These are phyloP conservation scores for Phthorimaea operculella DNA, from an alignment of 1,140 invertebrate genomes.

Conservation along the genomic window DNA sequence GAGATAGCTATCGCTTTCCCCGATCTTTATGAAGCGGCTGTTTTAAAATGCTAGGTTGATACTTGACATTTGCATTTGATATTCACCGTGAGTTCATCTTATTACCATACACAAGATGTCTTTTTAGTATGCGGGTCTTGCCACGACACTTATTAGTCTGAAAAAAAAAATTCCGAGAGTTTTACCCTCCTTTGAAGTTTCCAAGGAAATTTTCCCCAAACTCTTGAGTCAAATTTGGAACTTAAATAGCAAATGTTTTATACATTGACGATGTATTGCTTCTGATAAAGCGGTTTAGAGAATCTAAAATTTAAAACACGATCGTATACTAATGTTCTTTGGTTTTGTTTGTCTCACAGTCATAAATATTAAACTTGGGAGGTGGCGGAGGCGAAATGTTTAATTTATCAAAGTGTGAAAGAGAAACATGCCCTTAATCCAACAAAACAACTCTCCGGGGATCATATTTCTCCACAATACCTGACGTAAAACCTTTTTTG, in stretches of 20 bases:
- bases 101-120: constrained; percentile 49
- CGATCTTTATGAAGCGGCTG: constrained; percentile 22
- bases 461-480: too few relatives aligned
- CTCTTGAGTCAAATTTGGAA: constrained; percentile 48
- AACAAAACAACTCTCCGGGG: not conserved
- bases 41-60: constrained; percentile 28
- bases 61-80: constrained; percentile 51
- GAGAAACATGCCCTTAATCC: not conserved
- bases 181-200: constrained; percentile 39
- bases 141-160: constrained; percentile 62
- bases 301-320: constrained; percentile 63
- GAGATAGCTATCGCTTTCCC: not conserved
- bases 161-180: constrained; percentile 64
- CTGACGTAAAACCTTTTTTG: too few relatives aligned
- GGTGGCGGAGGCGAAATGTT: constrained; percentile 32
- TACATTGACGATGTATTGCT: constrained; percentile 61
- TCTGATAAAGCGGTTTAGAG: constrained; percentile 63
- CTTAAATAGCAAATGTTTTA: constrained; percentile 61
- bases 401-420: constrained; percentile 10
- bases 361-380: constrained; percentile 53
- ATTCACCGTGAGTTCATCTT: constrained; percentile 51
- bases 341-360: constrained; percentile 45
- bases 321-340: constrained; percentile 57
- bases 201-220: constrained; percentile 39
- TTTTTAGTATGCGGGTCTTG: constrained; percentile 59